Conservation (phyloP, 2,113 vertebrate species). For the Bufo bufo region DNA sequence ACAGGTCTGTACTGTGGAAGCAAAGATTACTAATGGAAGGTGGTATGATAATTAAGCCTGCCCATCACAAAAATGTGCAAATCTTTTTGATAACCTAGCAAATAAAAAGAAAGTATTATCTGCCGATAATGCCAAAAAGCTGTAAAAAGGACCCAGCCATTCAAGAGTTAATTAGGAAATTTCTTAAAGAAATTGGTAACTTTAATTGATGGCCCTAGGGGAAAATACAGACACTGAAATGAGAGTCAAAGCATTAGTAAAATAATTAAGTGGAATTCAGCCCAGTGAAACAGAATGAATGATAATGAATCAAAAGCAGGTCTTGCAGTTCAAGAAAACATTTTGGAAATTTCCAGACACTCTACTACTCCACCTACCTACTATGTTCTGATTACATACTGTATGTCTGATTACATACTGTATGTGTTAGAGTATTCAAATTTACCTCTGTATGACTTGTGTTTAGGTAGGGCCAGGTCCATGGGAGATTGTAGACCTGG, state of each 20-base stretch:
- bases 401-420: background rate
- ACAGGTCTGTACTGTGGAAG: background rate
- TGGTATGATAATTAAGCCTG: background rate
- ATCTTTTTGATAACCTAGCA: background rate
- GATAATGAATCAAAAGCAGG: background rate
- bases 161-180: background rate
- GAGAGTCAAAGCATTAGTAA: background rate
- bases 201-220: background rate
- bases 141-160: background rate
- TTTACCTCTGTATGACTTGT: background rate
- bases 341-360: background rate
- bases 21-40: background rate
- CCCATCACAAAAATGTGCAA: background rate
- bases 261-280: background rate
- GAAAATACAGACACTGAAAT: background rate
- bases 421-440: background rate
- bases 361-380: background rate
- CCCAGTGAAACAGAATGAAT: background rate
- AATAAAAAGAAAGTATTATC: background rate
- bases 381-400: background rate
- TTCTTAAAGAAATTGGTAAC: background rate
- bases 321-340: background rate
- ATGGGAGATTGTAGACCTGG: background rate
- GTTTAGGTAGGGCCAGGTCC: background rate
- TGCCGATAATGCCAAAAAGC: background rate